These are phyloP conservation scores for Carassius gibelio DNA, from an alignment of 2,113 vertebrate species.

Conservation along the genomic window DNA sequence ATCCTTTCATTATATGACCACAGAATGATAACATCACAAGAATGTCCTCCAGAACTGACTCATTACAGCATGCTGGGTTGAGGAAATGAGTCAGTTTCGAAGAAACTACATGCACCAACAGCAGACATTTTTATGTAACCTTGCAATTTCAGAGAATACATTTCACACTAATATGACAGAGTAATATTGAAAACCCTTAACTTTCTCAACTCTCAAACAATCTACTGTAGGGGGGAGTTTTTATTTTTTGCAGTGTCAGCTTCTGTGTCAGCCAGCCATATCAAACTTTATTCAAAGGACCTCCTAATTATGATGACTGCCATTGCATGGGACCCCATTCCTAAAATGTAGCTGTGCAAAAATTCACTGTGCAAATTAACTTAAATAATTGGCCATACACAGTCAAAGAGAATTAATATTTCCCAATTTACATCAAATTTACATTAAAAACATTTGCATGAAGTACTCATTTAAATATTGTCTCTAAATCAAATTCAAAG, in stretches of 20 bases:
- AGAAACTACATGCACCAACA: not conserved
- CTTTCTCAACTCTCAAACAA: not conserved
- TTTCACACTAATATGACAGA: not conserved
- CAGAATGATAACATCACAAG: not conserved
- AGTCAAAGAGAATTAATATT: no score
- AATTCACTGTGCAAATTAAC: not conserved
- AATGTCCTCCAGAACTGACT: not conserved
- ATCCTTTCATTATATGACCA: conserved; percentile 35
- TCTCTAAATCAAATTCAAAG: not conserved
- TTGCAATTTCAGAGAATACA: not conserved
- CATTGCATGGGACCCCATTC: not conserved
- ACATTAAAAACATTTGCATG: not conserved
- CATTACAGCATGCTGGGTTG: not conserved
- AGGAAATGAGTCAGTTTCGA: not conserved
- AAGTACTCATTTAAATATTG: not conserved
- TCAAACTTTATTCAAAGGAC: not conserved
- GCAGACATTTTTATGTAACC: not conserved
- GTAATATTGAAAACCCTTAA: not conserved
- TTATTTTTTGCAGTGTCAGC: no score
- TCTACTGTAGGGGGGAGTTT: no score
- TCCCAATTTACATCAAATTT: no score
- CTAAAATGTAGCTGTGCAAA: not conserved
- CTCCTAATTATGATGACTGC: not conserved
- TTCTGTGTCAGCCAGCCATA: not conserved
- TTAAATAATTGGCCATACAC: no score